These are phyloP conservation scores for Atta cephalotes DNA, from an alignment of 1,140 invertebrate species.

Conservation along the genomic window DNA sequence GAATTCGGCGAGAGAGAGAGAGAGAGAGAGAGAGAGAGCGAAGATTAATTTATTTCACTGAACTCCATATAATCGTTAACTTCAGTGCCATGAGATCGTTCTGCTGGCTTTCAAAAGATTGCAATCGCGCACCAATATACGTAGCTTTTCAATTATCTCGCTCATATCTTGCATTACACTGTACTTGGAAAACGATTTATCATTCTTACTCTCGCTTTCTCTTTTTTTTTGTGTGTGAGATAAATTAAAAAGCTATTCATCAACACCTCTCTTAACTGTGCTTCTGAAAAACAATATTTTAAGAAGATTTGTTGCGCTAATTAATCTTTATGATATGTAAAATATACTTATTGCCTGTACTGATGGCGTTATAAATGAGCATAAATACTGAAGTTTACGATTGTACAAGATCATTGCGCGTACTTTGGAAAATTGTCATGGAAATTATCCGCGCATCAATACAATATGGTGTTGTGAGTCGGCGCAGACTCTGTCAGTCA, in stretches of 20 bases:
- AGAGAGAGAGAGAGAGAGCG: too few species aligned
- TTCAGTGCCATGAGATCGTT: background rate
- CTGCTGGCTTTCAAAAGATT: background rate
- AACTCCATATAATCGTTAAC: background rate
- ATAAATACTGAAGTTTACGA: background rate
- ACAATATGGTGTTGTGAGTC: constrained; percentile 36
- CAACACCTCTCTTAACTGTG: background rate
- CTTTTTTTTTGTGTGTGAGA: background rate
- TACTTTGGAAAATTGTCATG: constrained; percentile 61
- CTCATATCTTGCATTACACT: background rate
- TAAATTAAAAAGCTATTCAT: constrained; percentile 14
- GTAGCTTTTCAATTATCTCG: constrained; percentile 29
- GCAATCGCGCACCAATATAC: background rate
- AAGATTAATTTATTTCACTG: constrained; percentile 17
- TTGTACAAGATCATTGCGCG: background rate
- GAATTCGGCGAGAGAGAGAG: too few species aligned
- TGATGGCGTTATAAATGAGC: background rate
- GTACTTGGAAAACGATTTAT: constrained; percentile 35
- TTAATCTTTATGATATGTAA: constrained; percentile 16
- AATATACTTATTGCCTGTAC: background rate
- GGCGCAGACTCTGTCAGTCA: constrained; percentile 51
- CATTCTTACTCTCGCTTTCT: constrained; percentile 24
- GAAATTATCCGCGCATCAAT: constrained; percentile 32
- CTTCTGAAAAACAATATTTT: constrained; percentile 32
- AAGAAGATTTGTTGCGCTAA: constrained; percentile 18